Base-by-base conservation (phyloP, 2,888 invertebrate genomes). In the Lobophora halterata region DNA sequence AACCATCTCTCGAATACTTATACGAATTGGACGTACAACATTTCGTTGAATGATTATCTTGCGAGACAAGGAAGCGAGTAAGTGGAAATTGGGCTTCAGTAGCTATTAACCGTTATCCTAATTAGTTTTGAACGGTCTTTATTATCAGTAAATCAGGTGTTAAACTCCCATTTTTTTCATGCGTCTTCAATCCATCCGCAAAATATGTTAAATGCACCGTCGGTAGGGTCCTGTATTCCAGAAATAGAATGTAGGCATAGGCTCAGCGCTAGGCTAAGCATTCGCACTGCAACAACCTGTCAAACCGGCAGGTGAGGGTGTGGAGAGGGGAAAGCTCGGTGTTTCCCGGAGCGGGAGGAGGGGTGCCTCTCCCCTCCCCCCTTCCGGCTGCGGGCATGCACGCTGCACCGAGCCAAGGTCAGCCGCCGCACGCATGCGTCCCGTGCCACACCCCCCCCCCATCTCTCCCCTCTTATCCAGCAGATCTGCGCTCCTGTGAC, bases 401-500 rank as follows among this genome's bases (percentile, higher is more conserved):
- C 79, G 82, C 75, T 85, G 86, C 85, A 85, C 77, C 80, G 78
- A 77, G 66, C 76, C 85, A 86, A 86, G 83, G 82, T 83, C 83
- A 83, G 71, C 70, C 76, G 72, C 58, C 70, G 78, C 80, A 77
- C 85, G 83, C 85, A 83, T 85, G 86, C 86, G 83, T 69, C 65
- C 58, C 60, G 54, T 59, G 49, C 56, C 53, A 57, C 55, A 55
- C 55, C 37, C 25, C 23, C 34, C 17, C 31, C 11, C 8, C 37
- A 41, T 30, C 37, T 34, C 47, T 44, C 35, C 43, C 52, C 49
- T 52, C 44, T 28, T 26, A 36, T 24, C 23, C 37, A 43, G 37
- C 43, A 37, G 45, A 46, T 49, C 46, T 74, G 71, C 64, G 66
- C 61, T 73, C 78, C 78, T 76, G 68, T 66, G 65, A 71, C 56